Conservation (phyloP, 2,888 invertebrate species). For the Drosophila prolongata region DNA sequence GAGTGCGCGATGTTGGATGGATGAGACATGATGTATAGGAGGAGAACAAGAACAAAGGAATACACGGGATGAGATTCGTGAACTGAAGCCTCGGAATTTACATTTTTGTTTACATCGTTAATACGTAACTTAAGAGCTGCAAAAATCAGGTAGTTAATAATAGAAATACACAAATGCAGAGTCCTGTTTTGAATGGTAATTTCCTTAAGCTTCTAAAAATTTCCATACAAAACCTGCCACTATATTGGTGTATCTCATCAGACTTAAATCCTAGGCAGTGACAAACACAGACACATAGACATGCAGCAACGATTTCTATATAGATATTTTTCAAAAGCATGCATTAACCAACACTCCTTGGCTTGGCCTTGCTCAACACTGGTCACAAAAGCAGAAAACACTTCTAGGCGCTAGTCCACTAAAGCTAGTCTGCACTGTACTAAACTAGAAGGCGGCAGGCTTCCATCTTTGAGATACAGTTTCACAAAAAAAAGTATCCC, state of each 20-base stretch:
- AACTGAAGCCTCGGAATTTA: slow-evolving; percentile 47
- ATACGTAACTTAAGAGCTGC: slow-evolving; percentile 73
- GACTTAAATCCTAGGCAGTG: slow-evolving; percentile 45
- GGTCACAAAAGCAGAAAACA: slow-evolving; percentile 65
- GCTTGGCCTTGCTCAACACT: slow-evolving; percentile 58
- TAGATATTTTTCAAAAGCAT: slow-evolving; percentile 57
- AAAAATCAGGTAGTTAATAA: slow-evolving; percentile 51
- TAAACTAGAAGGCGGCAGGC: slow-evolving; percentile 25
- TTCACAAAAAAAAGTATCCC: slow-evolving; percentile 53
- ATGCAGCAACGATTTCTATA: slow-evolving; percentile 60
- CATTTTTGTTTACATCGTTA: slow-evolving; percentile 7
- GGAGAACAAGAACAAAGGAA: slow-evolving; percentile 62
- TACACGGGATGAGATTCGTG: slow-evolving; percentile 65
- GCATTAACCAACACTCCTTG: slow-evolving; percentile 58
- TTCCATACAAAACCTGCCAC: slow-evolving; percentile 62
- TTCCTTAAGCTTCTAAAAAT: slow-evolving; percentile 51
- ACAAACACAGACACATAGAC: slow-evolving; percentile 54
- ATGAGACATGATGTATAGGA: slow-evolving; percentile 48
- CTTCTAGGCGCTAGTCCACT: slow-evolving; percentile 45
- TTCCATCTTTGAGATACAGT: slow-evolving; percentile 58
- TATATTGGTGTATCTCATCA: slow-evolving; percentile 69
- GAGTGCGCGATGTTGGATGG: slow-evolving; percentile 34
- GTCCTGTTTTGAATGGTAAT: slow-evolving; percentile 66
- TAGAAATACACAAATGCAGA: slow-evolving; percentile 69
- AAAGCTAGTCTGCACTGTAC: slow-evolving; percentile 46